phyloP scores from a whole-genome alignment of 2,797 vertebrate genomes.

The Danio aesculapii region DNA sequence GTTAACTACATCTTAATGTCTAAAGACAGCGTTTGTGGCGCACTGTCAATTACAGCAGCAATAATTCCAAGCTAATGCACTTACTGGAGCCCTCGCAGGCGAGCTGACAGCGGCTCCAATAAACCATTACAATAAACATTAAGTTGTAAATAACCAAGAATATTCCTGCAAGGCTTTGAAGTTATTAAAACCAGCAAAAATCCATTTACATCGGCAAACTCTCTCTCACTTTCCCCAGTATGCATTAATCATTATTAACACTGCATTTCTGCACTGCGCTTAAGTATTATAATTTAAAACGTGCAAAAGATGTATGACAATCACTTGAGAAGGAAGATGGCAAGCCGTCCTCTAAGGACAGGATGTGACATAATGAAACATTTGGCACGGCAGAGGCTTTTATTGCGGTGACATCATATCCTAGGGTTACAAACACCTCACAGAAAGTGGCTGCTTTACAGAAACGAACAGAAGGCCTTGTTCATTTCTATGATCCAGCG shows the following conservation, averaged over 20 bases:
- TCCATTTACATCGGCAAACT: slow-evolving; percentile 22
- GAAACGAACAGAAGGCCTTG: slow-evolving; percentile 25
- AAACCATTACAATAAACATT: slow-evolving; percentile 42
- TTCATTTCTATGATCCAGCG: slow-evolving; percentile 39
- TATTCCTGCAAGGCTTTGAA: slow-evolving; percentile 36
- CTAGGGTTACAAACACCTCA: slow-evolving; percentile 2
- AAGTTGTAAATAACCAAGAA: slow-evolving; percentile 32
- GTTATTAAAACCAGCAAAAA: slow-evolving; percentile 36
- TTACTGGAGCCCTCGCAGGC: slow-evolving; percentile 30
- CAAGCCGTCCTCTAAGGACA: slow-evolving; percentile 35
- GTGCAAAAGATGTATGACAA: slow-evolving; percentile 26
- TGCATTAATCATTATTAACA: slow-evolving; percentile 44
- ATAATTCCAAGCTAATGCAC: slow-evolving; percentile 27
- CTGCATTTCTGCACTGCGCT: slow-evolving; percentile 26
- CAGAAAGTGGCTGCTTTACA: background rate
- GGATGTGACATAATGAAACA: slow-evolving; percentile 17
- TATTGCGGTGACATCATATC: slow-evolving; percentile 28
- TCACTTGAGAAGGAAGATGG: slow-evolving; percentile 29
- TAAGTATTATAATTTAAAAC: slow-evolving; percentile 37
- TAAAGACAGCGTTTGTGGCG: slow-evolving; percentile 23
- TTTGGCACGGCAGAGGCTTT: slow-evolving; percentile 23
- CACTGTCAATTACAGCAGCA: slow-evolving; percentile 18
- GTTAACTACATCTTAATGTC: slow-evolving; percentile 16
- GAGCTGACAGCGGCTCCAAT: slow-evolving; percentile 26
- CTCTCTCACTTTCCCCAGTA: slow-evolving; percentile 7